phyloP scores from a whole-genome alignment of 2,113 vertebrate genomes.

The Notiomystis cincta region DNA sequence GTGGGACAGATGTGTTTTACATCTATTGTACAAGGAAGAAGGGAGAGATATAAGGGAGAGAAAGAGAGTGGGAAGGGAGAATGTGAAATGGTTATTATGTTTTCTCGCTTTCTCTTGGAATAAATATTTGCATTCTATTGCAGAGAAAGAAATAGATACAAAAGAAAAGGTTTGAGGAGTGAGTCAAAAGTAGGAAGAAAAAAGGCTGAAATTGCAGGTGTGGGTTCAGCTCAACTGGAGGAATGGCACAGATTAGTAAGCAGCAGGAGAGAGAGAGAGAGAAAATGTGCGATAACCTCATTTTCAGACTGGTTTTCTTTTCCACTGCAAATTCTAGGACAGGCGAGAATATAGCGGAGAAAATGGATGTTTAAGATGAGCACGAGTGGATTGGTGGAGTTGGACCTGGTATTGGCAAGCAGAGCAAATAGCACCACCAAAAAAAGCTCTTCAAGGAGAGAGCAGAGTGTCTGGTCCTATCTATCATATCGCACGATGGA shows the following conservation, averaged over 20 bases:
- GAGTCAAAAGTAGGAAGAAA: slow-evolving; percentile 59
- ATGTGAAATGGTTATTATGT: slow-evolving; percentile 16
- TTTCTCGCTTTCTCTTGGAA: slow-evolving; percentile 33
- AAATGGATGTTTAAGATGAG: background rate
- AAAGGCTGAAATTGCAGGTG: slow-evolving; percentile 62
- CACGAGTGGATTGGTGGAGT: background rate
- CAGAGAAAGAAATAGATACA: slow-evolving; percentile 33
- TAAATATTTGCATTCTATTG: slow-evolving; percentile 50
- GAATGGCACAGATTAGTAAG: slow-evolving; percentile 51
- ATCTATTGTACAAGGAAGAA: background rate
- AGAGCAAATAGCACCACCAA: background rate
- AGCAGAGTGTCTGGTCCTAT: background rate
- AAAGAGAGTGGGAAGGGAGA: slow-evolving; percentile 28
- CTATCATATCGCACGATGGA: background rate
- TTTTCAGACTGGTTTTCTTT: slow-evolving; percentile 35
- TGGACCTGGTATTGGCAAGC: background rate
- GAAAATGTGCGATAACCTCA: slow-evolving; percentile 38
- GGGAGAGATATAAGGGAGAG: background rate
- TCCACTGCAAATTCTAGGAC: slow-evolving; percentile 33
- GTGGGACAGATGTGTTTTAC: background rate
- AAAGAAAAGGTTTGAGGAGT: slow-evolving; percentile 37
- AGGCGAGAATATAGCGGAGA: background rate
- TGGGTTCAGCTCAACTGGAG: slow-evolving; percentile 43
- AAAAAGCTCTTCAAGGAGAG: background rate
- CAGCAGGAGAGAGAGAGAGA: slow-evolving; percentile 8